Percentiles rank a stretch among this genome's conserved stretches.
Conservation (phyloP, 1,140 invertebrate genomes). For the Meloidogyne hapla region DNA sequence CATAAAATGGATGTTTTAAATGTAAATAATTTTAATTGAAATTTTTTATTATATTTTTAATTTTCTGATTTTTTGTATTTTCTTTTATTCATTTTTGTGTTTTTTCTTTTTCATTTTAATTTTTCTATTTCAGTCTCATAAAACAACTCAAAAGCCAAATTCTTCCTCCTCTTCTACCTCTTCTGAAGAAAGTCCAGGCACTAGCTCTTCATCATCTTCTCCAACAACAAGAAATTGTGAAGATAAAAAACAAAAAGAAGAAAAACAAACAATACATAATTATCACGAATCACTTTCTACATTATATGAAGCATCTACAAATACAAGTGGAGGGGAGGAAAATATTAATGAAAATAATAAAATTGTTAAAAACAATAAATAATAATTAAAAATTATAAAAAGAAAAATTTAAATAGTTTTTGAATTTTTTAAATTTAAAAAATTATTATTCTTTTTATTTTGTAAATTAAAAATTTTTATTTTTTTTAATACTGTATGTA, state of each 20-base stretch:
- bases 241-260: not conserved
- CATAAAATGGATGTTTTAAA: not conserved
- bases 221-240: not conserved
- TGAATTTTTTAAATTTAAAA: no score
- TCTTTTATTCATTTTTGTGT: no score
- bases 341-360: not conserved
- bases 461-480: no score
- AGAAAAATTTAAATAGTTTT: no score
- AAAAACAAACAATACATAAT: conserved; percentile 2
- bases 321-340: conserved; percentile 4
- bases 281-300: conserved; percentile 30
- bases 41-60: no score
- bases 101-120: no score
- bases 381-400: no score
- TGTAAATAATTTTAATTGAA: no score
- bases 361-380: no score
- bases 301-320: conserved; percentile 20
- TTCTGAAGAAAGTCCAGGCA: not conserved
- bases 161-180: conserved; percentile 15
- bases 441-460: no score
- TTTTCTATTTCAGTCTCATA: not conserved
- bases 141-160: not conserved
- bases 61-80: no score
- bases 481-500: no score
- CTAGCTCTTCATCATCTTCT: not conserved